These are phyloP conservation scores for Rhea pennata DNA, from an alignment of 2,113 vertebrate genomes.

Conservation along the genomic window DNA sequence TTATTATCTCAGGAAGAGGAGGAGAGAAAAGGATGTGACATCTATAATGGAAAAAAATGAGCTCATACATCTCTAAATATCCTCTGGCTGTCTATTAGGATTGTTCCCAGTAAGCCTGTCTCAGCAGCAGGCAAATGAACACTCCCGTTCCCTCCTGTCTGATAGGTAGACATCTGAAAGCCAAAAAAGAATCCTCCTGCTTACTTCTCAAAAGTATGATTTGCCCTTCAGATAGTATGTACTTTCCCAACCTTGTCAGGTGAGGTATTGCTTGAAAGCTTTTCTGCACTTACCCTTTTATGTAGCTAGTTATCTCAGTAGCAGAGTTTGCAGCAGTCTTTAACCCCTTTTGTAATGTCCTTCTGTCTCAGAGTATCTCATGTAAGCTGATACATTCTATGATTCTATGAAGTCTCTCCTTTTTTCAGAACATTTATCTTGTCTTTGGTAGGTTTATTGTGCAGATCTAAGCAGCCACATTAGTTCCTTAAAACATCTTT, in stretches of 20 bases:
- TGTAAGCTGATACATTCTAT: slow-evolving; percentile 50
- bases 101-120: slow-evolving; percentile 8
- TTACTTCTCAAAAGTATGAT: slow-evolving; percentile 28
- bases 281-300: slow-evolving; percentile 56
- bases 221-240: slow-evolving; percentile 49
- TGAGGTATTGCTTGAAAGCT: slow-evolving; percentile 58
- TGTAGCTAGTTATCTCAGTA: slow-evolving; percentile 51
- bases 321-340: slow-evolving; percentile 49
- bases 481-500: slow-evolving; percentile 48
- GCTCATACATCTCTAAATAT: neutral
- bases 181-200: slow-evolving; percentile 29
- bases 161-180: slow-evolving; percentile 52
- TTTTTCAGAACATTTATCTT: slow-evolving; percentile 64
- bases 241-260: slow-evolving; percentile 48
- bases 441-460: slow-evolving; percentile 16
- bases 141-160: slow-evolving; percentile 19
- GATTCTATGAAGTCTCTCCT: slow-evolving; percentile 32
- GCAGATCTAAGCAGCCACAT: slow-evolving; percentile 25
- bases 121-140: slow-evolving; percentile 34
- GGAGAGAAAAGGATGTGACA: neutral
- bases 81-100: slow-evolving; percentile 10
- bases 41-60: slow-evolving; percentile 3
- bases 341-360: slow-evolving; percentile 60
- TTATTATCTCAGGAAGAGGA: neutral
- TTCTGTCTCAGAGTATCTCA: slow-evolving; percentile 26